Evolutionary conservation across 2,888 invertebrate genomes (phyloP), one percentile per base, ranked within the genome.

Genomic region (Calameuta filiformis): DNA sequence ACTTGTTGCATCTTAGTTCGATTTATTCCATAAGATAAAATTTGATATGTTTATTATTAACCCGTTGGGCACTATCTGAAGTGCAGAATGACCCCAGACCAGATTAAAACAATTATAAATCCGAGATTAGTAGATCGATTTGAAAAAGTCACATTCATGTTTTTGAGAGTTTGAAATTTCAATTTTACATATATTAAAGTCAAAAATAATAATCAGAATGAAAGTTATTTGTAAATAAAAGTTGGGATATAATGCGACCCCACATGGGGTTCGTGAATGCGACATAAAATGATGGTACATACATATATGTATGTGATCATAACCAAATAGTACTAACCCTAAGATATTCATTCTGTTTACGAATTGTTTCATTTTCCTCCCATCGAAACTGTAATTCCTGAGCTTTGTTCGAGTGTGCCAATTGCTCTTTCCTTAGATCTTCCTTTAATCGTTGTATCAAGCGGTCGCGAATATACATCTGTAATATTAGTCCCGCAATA

Each of bases 271-370:
- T 56, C 56, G 9, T 6, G 6, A 9, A 56, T 56, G 2, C 6
- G 23, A 56, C 23, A 56, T 56, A 56, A 56, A 56, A 56, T 56
- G 23, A 56, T 56, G 9, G 35, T 23, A 9, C 23, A 56, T 56
- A 37, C 0, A 37, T 12, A 3, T 56, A 23, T 68, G 31, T 40
- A 73, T 76, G 71, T 73, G 1, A 56, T 11, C 11, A 68, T 33
- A 77, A 56, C 69, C 35, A 11, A 34, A 71, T 73, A 68, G 3
- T 73, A 80, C 84, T 81, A 77, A 88, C 87, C 69, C 75, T 74
- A n/a, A 88, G 81, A 15, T 80, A 82, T 73, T 87, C 84, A 75
- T 83, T 84, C 35, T 90, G 87, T n/a, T 76, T 40, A 33, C 77
- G 83, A 30, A 88, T 68, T 9, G 79, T 40, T 68, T 84, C 82